Evolutionary conservation across 2,888 invertebrate genomes (phyloP), one percentile per base, ranked within the genome.

Genomic region (Dicycla oo): DNA sequence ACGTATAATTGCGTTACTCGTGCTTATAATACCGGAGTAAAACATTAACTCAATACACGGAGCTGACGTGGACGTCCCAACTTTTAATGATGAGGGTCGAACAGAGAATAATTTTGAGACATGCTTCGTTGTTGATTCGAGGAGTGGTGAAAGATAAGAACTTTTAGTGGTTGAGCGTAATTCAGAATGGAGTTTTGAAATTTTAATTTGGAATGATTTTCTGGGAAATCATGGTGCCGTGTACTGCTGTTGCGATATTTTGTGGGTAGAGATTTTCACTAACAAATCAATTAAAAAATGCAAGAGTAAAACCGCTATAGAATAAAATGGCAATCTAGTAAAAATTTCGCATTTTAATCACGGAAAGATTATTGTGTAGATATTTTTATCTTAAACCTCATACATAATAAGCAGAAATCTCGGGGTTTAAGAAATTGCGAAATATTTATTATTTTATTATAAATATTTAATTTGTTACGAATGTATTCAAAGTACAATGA

Each of bases 71-170:
- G 77, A 86, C 84, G 90, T 88, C 89, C 82, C 77, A 92, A 92
- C 91, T 92, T 92, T 91, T 92, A 91, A 92, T 92, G 91, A 92
- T 86, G 87, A 92, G 90, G 92, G 92, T 92, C 78, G 86, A 82
- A 82, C 76, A 68, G 77, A 64, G 86, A 87, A 88, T 87, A 87
- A 89, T 88, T 89, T 86, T 83, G 79, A 81, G 77, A 86, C 83
- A 87, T 75, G 81, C 80, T 73, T 65, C 84, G 69, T 74, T 86
- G 87, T 85, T 86, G 82, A 83, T 76, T 83, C 57, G 15, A 51
- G 3, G 13, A 18, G 10, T 38, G 68, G 67, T 58, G 26, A 0
- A 74, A 73, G 51, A 45, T 57, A 69, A 43, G 45, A 69, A 57
- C 68, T 67, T 67, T 18, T 30, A 66, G 65, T 82, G 65, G 54